A percentile compares a stretch with the other conserved stretches of the same genome.
phyloP scores from a whole-genome alignment of 2,888 invertebrate genomes.

The Mayetiola destructor region DNA sequence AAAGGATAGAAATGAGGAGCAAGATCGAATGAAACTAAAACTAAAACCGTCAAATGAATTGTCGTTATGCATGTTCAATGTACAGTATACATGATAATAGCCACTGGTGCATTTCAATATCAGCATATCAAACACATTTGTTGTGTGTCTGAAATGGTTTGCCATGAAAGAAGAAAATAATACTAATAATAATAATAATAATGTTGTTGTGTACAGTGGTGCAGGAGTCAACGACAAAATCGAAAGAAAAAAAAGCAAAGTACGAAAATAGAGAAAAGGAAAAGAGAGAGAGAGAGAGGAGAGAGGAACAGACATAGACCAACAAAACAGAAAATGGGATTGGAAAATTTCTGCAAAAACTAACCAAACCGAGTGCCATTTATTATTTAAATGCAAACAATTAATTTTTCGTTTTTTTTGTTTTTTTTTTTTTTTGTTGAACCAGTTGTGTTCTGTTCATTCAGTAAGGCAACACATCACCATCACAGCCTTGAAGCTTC shows the following conservation, averaged over 20 bases:
- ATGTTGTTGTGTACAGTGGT: not conserved
- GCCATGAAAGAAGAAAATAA: not conserved
- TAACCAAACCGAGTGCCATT: not conserved
- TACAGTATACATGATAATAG: no score
- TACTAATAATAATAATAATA: not conserved
- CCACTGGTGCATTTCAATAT: no score
- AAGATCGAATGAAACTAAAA: not conserved
- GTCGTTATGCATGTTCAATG: not conserved
- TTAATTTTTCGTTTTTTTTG: constrained; percentile 11
- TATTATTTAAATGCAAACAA: constrained; percentile 12
- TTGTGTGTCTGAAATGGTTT: not conserved
- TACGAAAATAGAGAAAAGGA: no score
- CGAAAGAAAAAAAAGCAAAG: no score
- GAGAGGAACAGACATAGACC: not conserved
- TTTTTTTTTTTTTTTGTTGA: no score
- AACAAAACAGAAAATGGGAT: not conserved
- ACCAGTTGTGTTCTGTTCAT: no score
- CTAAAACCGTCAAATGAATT: not conserved
- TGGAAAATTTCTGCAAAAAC: no score
- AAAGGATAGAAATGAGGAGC: not conserved
- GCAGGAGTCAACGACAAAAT: no score
- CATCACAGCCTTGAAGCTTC: no score
- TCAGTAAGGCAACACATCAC: no score
- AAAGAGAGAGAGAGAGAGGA: no score
- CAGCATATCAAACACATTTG: no score